These are phyloP conservation scores for Gallinago solitaria DNA, from an alignment of 2,797 vertebrate genomes.

Conservation along the genomic window DNA sequence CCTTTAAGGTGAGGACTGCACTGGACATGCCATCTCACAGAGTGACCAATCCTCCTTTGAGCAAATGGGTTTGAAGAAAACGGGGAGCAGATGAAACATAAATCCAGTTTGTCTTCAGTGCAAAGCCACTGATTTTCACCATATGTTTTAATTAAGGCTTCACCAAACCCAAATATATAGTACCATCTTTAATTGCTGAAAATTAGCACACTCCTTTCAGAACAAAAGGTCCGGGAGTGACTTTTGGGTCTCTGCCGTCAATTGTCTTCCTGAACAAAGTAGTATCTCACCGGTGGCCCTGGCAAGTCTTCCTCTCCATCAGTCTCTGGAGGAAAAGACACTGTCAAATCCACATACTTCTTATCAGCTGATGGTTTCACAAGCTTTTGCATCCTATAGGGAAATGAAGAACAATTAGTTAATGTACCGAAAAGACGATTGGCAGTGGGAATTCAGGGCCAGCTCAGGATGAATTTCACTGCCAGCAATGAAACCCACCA, in stretches of 20 bases:
- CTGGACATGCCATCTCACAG: constrained; percentile 51
- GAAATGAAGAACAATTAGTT: background rate
- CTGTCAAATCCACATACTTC: constrained; percentile 95
- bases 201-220: constrained; percentile 58
- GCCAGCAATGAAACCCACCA: background rate
- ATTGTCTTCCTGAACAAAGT: constrained; percentile 84
- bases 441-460: background rate
- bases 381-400: constrained; percentile 95
- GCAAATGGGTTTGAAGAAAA: constrained; percentile 35
- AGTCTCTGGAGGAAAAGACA: constrained; percentile 92
- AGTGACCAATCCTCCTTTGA: constrained; percentile 31
- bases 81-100: constrained; percentile 35
- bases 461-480: background rate
- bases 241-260: constrained; percentile 73
- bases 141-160: constrained; percentile 78
- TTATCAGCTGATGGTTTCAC: constrained; percentile 92
- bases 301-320: constrained; percentile 95
- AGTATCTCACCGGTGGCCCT: constrained; percentile 95
- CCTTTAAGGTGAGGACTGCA: constrained; percentile 41
- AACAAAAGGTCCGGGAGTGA: constrained; percentile 55
- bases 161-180: constrained; percentile 69
- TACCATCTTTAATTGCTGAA: constrained; percentile 61
- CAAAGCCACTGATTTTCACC: constrained; percentile 58
- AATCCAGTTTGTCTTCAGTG: constrained; percentile 70
- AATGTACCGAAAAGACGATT: background rate